phyloP scores from a whole-genome alignment of 2,888 invertebrate genomes.

The Dynastes maya region DNA sequence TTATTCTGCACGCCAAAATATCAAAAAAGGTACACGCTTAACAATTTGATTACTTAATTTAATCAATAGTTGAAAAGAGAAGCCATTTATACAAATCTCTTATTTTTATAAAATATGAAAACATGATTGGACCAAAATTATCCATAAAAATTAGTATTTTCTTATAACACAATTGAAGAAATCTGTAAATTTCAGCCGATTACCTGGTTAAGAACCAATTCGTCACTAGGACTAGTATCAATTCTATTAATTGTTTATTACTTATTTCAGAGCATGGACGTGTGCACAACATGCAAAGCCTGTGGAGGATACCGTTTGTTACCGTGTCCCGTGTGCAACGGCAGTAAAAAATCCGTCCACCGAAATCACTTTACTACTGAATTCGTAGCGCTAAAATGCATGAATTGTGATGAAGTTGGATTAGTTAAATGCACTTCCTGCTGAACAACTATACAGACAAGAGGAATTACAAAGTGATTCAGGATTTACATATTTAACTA shows the following conservation, averaged over 20 bases:
- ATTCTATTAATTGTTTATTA: not conserved
- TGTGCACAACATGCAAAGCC: constrained; percentile 86
- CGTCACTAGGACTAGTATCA: no score
- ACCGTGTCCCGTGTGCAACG: constrained; percentile 93
- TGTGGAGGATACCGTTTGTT: constrained; percentile 95
- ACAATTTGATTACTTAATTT: no score
- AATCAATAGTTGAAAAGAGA: no score
- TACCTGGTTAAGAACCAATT: no score
- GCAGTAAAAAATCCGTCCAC: constrained; percentile 96
- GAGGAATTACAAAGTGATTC: constrained; percentile 29
- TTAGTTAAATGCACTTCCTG: constrained; percentile 92
- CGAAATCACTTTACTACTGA: constrained; percentile 95
- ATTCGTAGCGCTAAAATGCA: constrained; percentile 94
- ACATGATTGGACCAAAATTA: no score
- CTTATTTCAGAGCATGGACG: constrained; percentile 82
- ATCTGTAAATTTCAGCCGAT: no score
- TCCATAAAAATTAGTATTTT: no score
- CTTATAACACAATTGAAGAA: no score
- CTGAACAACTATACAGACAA: constrained; percentile 66
- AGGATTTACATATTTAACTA: constrained; percentile 48
- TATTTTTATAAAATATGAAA: no score
- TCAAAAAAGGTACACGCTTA: no score
- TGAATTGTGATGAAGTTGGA: constrained; percentile 96
- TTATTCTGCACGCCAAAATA: no score
- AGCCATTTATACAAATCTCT: no score